A percentile compares a stretch with the other conserved stretches of the same genome.
These are phyloP conservation scores for Poecilia wingei DNA, from an alignment of 2,797 vertebrate genomes.

Conservation along the genomic window DNA sequence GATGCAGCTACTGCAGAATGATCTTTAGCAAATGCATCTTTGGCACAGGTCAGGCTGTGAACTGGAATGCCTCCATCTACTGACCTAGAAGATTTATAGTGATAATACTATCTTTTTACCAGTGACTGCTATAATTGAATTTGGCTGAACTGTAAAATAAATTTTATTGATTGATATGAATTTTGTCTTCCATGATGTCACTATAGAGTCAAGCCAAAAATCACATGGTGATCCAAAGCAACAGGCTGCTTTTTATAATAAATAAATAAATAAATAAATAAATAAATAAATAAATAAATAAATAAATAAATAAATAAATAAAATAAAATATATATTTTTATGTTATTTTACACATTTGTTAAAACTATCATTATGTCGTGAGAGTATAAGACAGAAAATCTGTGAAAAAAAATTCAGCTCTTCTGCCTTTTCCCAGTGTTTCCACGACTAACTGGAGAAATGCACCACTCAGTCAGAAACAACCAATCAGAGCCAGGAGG, in stretches of 20 bases:
- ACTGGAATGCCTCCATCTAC: not conserved
- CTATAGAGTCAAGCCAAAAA: not conserved
- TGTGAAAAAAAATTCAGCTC: no score
- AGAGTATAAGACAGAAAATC: no score
- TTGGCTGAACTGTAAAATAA: not conserved
- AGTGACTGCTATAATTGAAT: not conserved
- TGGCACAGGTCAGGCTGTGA: not conserved
- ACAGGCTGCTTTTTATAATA: not conserved
- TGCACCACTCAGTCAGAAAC: no score
- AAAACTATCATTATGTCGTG: no score
- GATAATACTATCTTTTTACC: not conserved
- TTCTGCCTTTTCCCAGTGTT: no score
- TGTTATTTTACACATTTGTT: no score
- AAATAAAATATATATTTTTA: no score
- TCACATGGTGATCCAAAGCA: not conserved
- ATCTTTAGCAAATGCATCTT: not conserved
- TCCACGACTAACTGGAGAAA: no score
- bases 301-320: no score
- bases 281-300: no score
- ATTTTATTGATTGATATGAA: not conserved
- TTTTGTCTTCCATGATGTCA: not conserved
- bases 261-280: no score
- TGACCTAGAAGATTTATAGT: not conserved
- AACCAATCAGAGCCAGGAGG: no score
- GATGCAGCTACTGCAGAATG: not conserved